Evolutionary conservation across 2,888 invertebrate species (phyloP).

Genomic region (Lapara coniferarum): DNA sequence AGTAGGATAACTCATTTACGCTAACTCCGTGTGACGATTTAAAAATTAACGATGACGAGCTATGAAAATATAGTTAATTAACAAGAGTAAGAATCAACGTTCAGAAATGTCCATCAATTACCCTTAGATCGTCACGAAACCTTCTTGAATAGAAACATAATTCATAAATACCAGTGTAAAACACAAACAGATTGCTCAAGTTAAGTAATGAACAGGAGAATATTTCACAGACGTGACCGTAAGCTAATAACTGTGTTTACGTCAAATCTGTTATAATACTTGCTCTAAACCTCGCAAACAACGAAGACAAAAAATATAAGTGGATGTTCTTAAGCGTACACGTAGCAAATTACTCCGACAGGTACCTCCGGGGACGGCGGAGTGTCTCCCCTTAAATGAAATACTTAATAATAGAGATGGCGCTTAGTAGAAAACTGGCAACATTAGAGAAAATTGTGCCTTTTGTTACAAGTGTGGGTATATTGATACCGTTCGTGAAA

Average conservation of each 20-base stretch:
- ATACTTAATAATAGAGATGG: conserved; percentile 73
- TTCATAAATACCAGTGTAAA: not conserved
- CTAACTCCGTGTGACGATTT: no score
- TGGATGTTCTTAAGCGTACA: conserved; percentile 53
- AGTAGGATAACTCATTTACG: no score
- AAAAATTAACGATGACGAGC: no score
- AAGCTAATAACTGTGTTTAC: conserved; percentile 47
- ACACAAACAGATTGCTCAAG: conserved; percentile 1
- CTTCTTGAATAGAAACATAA: not conserved
- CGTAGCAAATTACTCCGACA: conserved; percentile 76
- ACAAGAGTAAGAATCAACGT: no score
- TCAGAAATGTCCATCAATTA: no score
- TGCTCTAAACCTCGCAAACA: conserved; percentile 62
- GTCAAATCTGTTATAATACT: conserved; percentile 51
- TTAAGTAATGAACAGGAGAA: conserved; percentile 24
- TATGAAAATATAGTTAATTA: no score
- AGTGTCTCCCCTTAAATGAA: conserved; percentile 74
- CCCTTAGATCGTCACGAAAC: no score
- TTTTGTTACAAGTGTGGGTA: conserved; percentile 55
- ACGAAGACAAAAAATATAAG: conserved; percentile 59
- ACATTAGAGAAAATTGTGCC: conserved; percentile 61
- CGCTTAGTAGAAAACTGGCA: conserved; percentile 60
- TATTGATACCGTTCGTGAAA: conserved; percentile 49
- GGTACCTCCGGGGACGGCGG: conserved; percentile 70
- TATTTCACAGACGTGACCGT: conserved; percentile 26